Base-by-base conservation (phyloP, 1,140 invertebrate genomes). In the Stegodyphus mimosarum region DNA sequence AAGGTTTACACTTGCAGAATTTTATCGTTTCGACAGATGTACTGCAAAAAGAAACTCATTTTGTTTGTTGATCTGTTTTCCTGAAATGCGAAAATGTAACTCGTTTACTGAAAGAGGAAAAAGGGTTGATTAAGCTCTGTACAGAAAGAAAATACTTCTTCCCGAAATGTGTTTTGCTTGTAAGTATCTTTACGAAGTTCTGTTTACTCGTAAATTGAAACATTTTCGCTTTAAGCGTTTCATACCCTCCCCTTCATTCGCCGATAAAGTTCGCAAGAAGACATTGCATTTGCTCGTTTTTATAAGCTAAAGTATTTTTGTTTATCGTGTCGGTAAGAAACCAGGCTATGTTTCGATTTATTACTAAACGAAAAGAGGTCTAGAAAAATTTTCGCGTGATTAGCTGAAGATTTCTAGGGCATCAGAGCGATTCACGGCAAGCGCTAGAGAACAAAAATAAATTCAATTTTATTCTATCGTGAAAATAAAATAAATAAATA, bases 101-200 rank as follows among this genome's bases (percentile, higher is more conserved):
- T 83, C 69, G 60, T 72, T 74, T 74, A 49, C 80, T 10, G 53
- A 11, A n/a, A 51, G 49, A 72, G 70, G 52, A 83, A 83, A 83
- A 84, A 83, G 72, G 73, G 72, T 84, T 84, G 81, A 84, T 84
- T 84, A 84, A 84, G 73, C 81, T 74, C 49, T 84, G 76, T 76
- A 83, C 74, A 73, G 74, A 74, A 67, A 52, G 72, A 83, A 83
- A 74, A 11, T 52, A 66, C 80, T 49, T n/a, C 15, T 72, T 50
- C 48, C 52, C 50, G n/a, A 83, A 83, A 83, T 83, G 70, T 83
- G 81, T 84, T 84, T 84, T 63, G 64, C 63, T 84, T 76, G 81
- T 75, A 84, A 75, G 81, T 84, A 74, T 75, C 80, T 72, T 84
- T 75, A 10, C 33, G 18, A 63, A 76, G 55, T 83, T 83, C 53